Conservation (phyloP, 2,888 invertebrate species). For the Drosophila neoperkinsi region DNA sequence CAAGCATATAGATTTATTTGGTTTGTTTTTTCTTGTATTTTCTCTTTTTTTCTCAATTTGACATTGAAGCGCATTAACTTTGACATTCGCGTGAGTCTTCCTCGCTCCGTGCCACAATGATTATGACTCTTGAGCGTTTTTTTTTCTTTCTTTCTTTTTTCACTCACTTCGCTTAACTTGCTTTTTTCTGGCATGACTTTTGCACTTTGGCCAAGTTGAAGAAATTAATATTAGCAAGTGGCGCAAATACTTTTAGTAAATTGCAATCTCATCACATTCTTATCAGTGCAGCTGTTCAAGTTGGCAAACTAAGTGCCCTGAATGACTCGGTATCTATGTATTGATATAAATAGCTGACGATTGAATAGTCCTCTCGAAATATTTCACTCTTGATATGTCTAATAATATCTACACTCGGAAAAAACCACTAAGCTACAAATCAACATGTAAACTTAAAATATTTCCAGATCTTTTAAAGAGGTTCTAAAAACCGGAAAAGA, state of each 20-base stretch:
- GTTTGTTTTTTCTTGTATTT: conserved; percentile 13
- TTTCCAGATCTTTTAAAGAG: not conserved
- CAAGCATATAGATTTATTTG: conserved; percentile 37
- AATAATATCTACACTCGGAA: conserved; percentile 3
- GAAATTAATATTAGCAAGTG: conserved; percentile 66
- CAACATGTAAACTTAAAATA: rapidly evolving
- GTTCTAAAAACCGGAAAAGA: not conserved
- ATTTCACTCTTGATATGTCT: conserved; percentile 7
- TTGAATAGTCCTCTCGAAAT: conserved; percentile 31
- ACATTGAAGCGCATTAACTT: conserved; percentile 71
- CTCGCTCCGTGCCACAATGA: conserved; percentile 48
- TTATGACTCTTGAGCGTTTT: conserved; percentile 65
- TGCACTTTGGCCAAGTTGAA: conserved; percentile 66
- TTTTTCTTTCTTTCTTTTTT: not conserved
- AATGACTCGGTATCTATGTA: conserved; percentile 52
- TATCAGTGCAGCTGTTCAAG: conserved; percentile 67
- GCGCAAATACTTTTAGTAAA: conserved; percentile 48
- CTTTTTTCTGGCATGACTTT: conserved; percentile 63
- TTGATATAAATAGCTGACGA: conserved; percentile 34
- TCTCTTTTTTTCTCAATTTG: conserved; percentile 42
- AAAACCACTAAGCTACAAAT: not conserved
- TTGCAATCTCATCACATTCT: conserved; percentile 68
- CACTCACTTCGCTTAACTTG: not conserved
- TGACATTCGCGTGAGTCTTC: conserved; percentile 63
- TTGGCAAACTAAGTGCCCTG: conserved; percentile 56